Evolutionary conservation across 2,888 invertebrate genomes (phyloP), one percentile per base, ranked within the genome.

Genomic region (Eudasyphora cyanicolor): DNA sequence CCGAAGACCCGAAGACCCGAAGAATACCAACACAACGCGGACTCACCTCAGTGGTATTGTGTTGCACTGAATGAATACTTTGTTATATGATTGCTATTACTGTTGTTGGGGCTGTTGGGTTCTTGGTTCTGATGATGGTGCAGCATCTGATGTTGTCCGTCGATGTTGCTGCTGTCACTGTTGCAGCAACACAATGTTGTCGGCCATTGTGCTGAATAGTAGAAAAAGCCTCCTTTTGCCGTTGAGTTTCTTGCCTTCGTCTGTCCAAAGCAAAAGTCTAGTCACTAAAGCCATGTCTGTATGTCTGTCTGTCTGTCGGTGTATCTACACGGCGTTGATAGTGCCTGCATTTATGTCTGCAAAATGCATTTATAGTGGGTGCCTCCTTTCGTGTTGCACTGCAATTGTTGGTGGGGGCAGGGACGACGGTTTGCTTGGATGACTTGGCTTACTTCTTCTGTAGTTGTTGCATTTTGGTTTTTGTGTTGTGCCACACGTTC

Each of bases 281-380:
- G 45, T 2, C n/a, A n/a, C n/a, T 12, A 57, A 24, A 24, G 14
- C 14, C 10, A 14, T 45, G 7, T 57, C 1, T 27, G 42, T 42
- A 21, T 42, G 42, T 3, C 1, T 6, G 60, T 1, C 10, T n/a
- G 35, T 35, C 29, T 29, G 4, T 14, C 29, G 60, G 29, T 29
- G 27, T 60, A 27, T 60, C 14, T 24, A 29, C 24, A 14, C 67
- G 45, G 49, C 27, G 69, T 77, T 80, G 69, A 45, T n/a, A 76
- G 35, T 62, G 21, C 6, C 79, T 70, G 74, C 79, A 80, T 84
- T 81, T 73, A 76, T 27, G 67, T 81, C 70, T 81, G 73, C 67
- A 71, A 51, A 62, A 78, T 84, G 64, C 60, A 79, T 76, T 71
- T 78, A 71, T 84, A 81, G 84, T 84, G 84, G 81, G 81, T 84